Percentiles rank a stretch among this genome's conserved stretches.
Evolutionary conservation across 1,140 invertebrate species (phyloP).

Genomic region (Phocides pigmalion): DNA sequence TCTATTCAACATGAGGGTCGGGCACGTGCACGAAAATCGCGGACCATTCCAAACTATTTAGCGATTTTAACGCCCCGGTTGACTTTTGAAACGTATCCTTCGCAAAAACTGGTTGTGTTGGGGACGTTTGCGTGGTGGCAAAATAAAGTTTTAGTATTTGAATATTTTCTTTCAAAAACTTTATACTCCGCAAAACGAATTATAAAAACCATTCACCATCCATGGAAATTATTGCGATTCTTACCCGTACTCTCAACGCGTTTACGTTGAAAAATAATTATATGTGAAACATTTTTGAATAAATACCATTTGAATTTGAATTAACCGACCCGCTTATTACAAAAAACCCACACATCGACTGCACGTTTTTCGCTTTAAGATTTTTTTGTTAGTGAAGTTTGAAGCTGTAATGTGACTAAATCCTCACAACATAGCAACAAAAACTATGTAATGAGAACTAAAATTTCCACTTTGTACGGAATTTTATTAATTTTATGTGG

Average conservation of each 20-base stretch:
- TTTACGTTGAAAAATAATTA: too few species aligned
- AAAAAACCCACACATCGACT: conserved; percentile 54
- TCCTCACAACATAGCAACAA: conserved; percentile 54
- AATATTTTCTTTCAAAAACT: conserved; percentile 23
- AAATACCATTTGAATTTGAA: not conserved
- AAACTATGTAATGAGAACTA: conserved; percentile 58
- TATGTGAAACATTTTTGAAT: not conserved
- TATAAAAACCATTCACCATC: not conserved
- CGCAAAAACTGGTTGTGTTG: conserved; percentile 32
- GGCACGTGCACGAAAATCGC: conserved; percentile 38
- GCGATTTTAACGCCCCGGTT: conserved; percentile 39
- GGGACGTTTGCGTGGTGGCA: conserved; percentile 5
- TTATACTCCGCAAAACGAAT: not conserved
- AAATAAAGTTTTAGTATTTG: conserved; percentile 28
- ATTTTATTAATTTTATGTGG: conserved; percentile 12
- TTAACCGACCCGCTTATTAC: not conserved
- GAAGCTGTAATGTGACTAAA: conserved; percentile 43
- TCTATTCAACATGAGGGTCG: conserved; percentile 24
- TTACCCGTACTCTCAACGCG: too few species aligned
- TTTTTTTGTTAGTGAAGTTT: conserved; percentile 46
- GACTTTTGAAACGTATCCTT: conserved; percentile 40
- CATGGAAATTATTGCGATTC: too few species aligned
- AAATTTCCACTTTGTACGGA: conserved; percentile 42
- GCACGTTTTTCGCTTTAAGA: conserved; percentile 44
- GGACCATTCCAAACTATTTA: conserved; percentile 17